Base-by-base conservation (phyloP, 1,140 invertebrate genomes). In the Panulirus ornatus region DNA sequence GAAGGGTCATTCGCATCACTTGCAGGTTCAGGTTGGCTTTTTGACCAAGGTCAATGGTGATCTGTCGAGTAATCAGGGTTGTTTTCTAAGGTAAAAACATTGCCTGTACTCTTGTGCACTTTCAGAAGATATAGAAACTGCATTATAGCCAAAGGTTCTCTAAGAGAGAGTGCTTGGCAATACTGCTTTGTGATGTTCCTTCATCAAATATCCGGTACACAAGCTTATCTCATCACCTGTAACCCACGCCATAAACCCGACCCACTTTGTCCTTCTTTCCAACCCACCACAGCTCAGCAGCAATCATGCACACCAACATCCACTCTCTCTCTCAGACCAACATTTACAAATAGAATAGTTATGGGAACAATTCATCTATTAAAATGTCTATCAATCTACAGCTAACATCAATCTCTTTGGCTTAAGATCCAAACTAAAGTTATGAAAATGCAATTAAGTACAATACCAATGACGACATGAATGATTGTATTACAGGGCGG, bases 341-440 rank as follows among this genome's bases (percentile, higher is more conserved):
- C 88, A 89, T 89, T 90, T 90, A 90, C 83, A 85, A 84, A 90
- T 85, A 90, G 82, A 90, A 90, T 90, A 90, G 81, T 90, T 90
- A 85, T 90, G 88, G 88, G 88, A 90, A 90, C 88, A 90, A 90
- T 84, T 90, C 75, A 85, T 85, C 88, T 90, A 90, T 84, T 90
- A 84, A 90, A 84, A 90, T 84, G 88, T 90, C 83, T 90, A 84
- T 84, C 88, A 84, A 90, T 85, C 88, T 90, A 90, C 88, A 90
- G 82, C 88, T 90, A 90, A 90, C 88, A 90, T 90, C 88, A 90
- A 90, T 90, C 88, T 90, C 88, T 90, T 90, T 90, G 88, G 88
- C 82, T 90, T 90, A 90, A 90, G 88, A 90, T 90, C 88, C 88
- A 84, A 90, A 90, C 88, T 90, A 90, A 84, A 90, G 83, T 84